Evolutionary conservation across 2,888 invertebrate genomes (phyloP).

Genomic region (Amaurobius ferox): DNA sequence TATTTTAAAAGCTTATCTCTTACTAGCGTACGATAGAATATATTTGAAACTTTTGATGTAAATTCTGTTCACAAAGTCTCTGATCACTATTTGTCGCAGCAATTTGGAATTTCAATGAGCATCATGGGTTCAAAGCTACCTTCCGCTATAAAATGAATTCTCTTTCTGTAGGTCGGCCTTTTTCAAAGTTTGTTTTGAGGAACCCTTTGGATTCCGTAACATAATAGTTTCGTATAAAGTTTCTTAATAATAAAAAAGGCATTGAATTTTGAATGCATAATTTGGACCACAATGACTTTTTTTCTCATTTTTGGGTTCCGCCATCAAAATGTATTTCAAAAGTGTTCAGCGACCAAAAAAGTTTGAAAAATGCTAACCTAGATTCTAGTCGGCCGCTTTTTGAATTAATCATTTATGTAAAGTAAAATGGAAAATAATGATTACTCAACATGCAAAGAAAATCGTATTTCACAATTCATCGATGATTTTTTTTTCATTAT

Average conservation of each 20-base stretch:
- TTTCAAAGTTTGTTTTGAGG: too few relatives aligned
- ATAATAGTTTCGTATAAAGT: too few relatives aligned
- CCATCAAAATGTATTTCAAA: too few relatives aligned
- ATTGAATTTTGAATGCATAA: too few relatives aligned
- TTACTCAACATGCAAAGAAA: background rate
- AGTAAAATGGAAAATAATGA: background rate
- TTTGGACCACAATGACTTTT: too few relatives aligned
- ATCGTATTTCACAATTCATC: background rate
- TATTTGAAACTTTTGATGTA: background rate
- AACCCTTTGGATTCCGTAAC: too few relatives aligned
- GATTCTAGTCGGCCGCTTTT: background rate
- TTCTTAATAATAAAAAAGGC: too few relatives aligned
- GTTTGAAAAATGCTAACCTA: background rate
- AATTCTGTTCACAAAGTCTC: background rate
- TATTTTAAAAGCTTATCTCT: background rate
- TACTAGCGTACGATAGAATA: background rate
- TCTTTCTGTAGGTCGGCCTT: background rate
- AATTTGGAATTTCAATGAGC: constrained; percentile 5
- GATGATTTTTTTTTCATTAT: background rate
- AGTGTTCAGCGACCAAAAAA: too few relatives aligned
- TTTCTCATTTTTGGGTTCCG: too few relatives aligned
- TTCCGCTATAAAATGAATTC: constrained; percentile 12
- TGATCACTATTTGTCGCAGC: constrained; percentile 13
- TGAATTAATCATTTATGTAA: background rate
- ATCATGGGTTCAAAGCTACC: background rate